A percentile compares a stretch with the other conserved stretches of the same genome.
Conservation (phyloP, 2,888 invertebrate species). For the Psococerastis gibbosa region DNA sequence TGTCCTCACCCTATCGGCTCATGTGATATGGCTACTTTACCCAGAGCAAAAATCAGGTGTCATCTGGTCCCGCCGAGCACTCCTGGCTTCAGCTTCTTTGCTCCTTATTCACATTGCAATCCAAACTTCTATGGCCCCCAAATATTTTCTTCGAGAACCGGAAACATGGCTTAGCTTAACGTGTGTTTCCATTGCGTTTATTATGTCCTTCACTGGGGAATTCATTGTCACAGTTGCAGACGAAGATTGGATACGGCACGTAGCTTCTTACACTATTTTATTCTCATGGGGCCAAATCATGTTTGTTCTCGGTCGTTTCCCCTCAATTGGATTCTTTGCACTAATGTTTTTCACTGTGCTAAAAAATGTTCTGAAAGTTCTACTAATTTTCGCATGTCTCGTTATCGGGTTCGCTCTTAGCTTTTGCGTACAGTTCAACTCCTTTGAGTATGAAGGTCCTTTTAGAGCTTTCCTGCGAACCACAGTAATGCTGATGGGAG, state of each 20-base stretch:
- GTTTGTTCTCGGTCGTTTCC: constrained; percentile 33
- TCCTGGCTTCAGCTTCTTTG: constrained; percentile 16
- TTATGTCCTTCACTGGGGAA: constrained; percentile 20
- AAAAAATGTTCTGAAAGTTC: constrained; percentile 29
- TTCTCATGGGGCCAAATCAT: constrained; percentile 34
- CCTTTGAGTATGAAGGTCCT: constrained; percentile 26
- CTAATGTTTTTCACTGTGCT: constrained; percentile 36
- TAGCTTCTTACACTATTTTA: constrained; percentile 28
- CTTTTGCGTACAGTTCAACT: constrained; percentile 32
- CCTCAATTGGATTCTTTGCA: constrained; percentile 34
- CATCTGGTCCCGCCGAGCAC: constrained; percentile 12
- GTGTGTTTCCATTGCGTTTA: constrained; percentile 23
- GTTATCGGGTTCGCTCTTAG: constrained; percentile 35
- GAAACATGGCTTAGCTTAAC: constrained; percentile 27
- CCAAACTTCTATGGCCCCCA: constrained; percentile 13
- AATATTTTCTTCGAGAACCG: constrained; percentile 24
- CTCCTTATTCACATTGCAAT: constrained; percentile 15
- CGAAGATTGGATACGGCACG: constrained; percentile 19
- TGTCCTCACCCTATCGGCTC: constrained; percentile 26
- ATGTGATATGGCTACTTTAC: constrained; percentile 14
- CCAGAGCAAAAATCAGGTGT: too few species aligned
- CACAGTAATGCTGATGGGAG: constrained; percentile 38
- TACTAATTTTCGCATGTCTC: constrained; percentile 32
- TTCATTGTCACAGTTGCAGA: neutral
- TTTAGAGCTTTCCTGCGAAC: constrained; percentile 30